These are phyloP conservation scores for Medauroidea extradentata DNA, from an alignment of 1,140 invertebrate species.

Conservation along the genomic window DNA sequence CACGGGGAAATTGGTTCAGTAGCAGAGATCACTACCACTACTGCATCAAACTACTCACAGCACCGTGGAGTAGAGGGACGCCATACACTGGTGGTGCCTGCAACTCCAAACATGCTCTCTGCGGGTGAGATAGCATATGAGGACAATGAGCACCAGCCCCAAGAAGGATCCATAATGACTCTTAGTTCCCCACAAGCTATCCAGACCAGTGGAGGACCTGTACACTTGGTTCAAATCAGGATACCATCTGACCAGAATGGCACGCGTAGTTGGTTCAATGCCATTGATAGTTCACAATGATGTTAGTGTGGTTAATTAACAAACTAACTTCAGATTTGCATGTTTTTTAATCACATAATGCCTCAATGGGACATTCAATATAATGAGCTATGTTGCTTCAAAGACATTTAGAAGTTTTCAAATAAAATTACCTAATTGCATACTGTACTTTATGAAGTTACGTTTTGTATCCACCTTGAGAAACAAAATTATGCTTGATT, in stretches of 20 bases:
- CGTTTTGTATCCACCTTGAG: no score
- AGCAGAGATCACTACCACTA: conserved; percentile 6
- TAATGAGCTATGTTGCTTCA: no score
- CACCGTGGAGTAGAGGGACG: conserved; percentile 22
- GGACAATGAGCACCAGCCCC: conserved; percentile 29
- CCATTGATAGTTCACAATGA: conserved; percentile 37
- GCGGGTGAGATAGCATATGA: conserved; percentile 18
- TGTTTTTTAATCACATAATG: no score
- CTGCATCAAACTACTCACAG: conserved; percentile 4
- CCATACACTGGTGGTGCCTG: conserved; percentile 12
- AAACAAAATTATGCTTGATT: no score
- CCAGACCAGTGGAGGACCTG: conserved; percentile 41
- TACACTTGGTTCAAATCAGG: conserved; percentile 49
- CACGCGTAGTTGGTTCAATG: conserved; percentile 39
- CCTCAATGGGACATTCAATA: no score
- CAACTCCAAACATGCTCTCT: conserved; percentile 8
- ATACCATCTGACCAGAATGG: conserved; percentile 34
- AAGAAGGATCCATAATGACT: conserved; percentile 29
- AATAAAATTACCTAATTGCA: no score
- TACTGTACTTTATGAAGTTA: no score
- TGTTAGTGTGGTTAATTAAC: background rate
- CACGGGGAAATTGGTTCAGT: conserved; percentile 10
- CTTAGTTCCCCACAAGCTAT: conserved; percentile 38
- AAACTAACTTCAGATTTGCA: no score
- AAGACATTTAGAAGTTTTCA: no score